These are phyloP conservation scores for Drosophila baimaii DNA, from an alignment of 1,140 invertebrate species.

Conservation along the genomic window DNA sequence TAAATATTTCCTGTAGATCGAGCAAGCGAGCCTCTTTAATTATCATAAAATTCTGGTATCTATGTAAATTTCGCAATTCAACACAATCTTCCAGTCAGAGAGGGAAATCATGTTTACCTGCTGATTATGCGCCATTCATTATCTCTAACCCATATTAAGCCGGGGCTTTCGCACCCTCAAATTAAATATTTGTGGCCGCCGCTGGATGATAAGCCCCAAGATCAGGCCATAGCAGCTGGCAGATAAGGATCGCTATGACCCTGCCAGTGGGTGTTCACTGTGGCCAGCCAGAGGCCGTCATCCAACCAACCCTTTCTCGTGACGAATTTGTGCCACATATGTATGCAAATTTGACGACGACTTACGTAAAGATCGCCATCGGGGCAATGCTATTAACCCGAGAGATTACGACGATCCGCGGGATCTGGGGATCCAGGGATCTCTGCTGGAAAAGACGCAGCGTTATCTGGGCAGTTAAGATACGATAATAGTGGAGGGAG, in stretches of 20 bases:
- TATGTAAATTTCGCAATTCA: conserved; percentile 13
- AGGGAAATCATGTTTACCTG: not conserved
- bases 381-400: conserved; percentile 54
- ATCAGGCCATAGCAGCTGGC: conserved; percentile 17
- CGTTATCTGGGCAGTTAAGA: conserved; percentile 58
- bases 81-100: not conserved
- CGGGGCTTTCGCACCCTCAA: conserved; percentile 23
- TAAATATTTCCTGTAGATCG: not conserved
- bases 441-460: conserved; percentile 51
- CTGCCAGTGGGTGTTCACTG: conserved; percentile 50
- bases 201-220: conserved; percentile 27
- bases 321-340: conserved; percentile 67
- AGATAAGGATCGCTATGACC: conserved; percentile 38
- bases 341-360: conserved; percentile 64
- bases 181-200: conserved; percentile 44
- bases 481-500: conserved; percentile 52
- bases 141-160: conserved; percentile 26
- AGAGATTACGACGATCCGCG: conserved; percentile 23
- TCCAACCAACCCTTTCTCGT: conserved; percentile 8
- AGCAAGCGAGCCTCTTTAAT: conserved; percentile 11
- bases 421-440: conserved; percentile 6
- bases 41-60: conserved; percentile 8
- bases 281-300: not conserved
- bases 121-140: conserved; percentile 12
- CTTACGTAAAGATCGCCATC: conserved; percentile 62